A percentile compares a stretch with the other conserved stretches of the same genome.
phyloP scores from a whole-genome alignment of 1,140 invertebrate species.

The Sminthurides bifidus region DNA sequence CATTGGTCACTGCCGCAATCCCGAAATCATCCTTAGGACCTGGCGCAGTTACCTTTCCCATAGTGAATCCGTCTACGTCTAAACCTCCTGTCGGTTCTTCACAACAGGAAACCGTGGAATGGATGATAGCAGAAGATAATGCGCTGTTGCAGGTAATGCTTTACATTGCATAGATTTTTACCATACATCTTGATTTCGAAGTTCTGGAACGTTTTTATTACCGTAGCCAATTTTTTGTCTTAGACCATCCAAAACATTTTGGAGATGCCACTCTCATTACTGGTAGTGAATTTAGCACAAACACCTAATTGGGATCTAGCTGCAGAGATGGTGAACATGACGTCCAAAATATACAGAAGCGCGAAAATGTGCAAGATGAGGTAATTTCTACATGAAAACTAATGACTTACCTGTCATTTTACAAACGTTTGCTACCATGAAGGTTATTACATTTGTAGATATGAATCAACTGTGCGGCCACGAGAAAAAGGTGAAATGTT shows the following conservation, averaged over 20 bases:
- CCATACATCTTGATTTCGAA: constrained; percentile 5
- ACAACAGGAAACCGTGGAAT: constrained; percentile 59
- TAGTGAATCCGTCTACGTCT: constrained; percentile 42
- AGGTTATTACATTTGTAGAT: constrained; percentile 36
- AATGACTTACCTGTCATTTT: neutral
- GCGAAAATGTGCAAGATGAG: constrained; percentile 74
- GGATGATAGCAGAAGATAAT: constrained; percentile 83
- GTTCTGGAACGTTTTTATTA: neutral
- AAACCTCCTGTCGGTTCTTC: constrained; percentile 40
- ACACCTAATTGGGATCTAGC: constrained; percentile 90
- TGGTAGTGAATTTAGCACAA: constrained; percentile 65
- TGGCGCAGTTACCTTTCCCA: constrained; percentile 43
- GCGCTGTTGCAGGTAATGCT: constrained; percentile 51
- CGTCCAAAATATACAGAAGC: constrained; percentile 67
- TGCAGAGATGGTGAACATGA: constrained; percentile 77
- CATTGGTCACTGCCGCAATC: constrained; percentile 33
- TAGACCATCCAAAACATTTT: constrained; percentile 72
- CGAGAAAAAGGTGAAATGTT: constrained; percentile 74
- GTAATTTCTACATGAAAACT: constrained; percentile 34
- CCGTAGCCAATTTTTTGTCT: constrained; percentile 11
- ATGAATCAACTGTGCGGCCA: constrained; percentile 66
- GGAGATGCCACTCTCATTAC: constrained; percentile 65
- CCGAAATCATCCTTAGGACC: constrained; percentile 22
- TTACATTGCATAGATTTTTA: no score
- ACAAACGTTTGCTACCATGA: neutral